Evolutionary conservation across 2,888 invertebrate genomes (phyloP), one percentile per base, ranked within the genome.

Genomic region (Tryphoninae sp.): DNA sequence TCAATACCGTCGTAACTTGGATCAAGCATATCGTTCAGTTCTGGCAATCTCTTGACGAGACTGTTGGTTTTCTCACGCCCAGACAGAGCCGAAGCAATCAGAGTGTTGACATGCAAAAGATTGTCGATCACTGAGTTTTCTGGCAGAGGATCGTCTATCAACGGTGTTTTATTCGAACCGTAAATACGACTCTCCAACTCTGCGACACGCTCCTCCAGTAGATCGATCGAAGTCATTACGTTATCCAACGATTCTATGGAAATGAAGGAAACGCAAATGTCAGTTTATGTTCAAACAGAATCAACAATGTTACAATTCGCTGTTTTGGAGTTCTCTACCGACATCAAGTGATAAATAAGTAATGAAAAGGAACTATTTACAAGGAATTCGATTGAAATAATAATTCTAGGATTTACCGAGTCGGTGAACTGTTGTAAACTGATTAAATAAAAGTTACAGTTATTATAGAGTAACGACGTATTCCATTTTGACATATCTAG

Each of bases 61-160:
- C 89, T 87, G 61, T 92, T 92, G 19, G 93, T 90, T 19, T 92
- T 92, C 81, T 94, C 93, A 58, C 93, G 91, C 71, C 93, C 93
- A 79, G 93, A 93, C 19, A 93, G 84, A 1, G 93, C 93, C 7
- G 93, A 93, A 2, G 92, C 91, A 40, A 93, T 92, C 86, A 93
- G 90, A 1, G 93, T 93, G 84, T 93, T 93, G 0, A 92, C 92
- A 86, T 93, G 92, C 16, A 92, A 53, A 9, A 94, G 89, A 77
- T 91, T 90, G 80, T 93, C 93, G 0, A 93, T 88, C 11, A 93
- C 88, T n/a, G 90, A 87, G 81, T 84, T 90, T 80, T 90, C 89
- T 8, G 89, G 89, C 64, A 89, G 85, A 16, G 86, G 86, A 55
- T 87, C 84, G 13, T 91, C 86, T 8, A 87, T 83, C 19, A 85